Evolutionary conservation across 2,888 invertebrate species (phyloP), one percentile per base, ranked within the genome.

Genomic region (Ectemnius lituratus): DNA sequence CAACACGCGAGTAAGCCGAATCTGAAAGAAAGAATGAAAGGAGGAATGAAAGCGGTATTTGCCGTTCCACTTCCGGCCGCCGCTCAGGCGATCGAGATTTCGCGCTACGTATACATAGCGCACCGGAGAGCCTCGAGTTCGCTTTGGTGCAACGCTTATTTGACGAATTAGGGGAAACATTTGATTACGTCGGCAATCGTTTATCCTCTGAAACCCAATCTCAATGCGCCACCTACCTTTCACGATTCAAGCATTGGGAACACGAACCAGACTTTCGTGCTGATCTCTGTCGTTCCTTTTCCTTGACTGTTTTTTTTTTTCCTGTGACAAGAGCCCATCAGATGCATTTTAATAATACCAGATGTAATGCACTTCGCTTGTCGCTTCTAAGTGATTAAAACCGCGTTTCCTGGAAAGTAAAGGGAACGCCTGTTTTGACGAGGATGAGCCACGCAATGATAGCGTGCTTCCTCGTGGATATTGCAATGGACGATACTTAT

Each of bases 401-500:
- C 49, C 23, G 23, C 62, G 49, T 62, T 62, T 52, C 52, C 52
- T 52, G n/a, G 52, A 52, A 52, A 16, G 5, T 14, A 16, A 5
- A 5, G 52, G 16, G 52, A 52, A 52, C n/a, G 52, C 37, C 37
- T 37, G 8, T 37, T 52, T 52, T 16, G 52, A 52, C 52, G 52
- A 52, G 52, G 52, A 52, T 52, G 16, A 52, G 16, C 52, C 52
- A 52, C 52, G 52, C 52, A 52, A 52, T 52, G 37, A 37, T 37
- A 16, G 52, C 52, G 52, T 52, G 66, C 67, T 68, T 64, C 67
- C 67, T 61, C 64, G 16, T 14, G n/a, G 14, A 16, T 52, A 52
- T 67, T 52, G 60, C 65, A 70, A 78, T 71, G 69, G 74, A 74
- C 73, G 81, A 83, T 80, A 75, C 81, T 85, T 85, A 83, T 85